phyloP scores from a whole-genome alignment of 2,888 invertebrate genomes.

The Tillus elongatus region DNA sequence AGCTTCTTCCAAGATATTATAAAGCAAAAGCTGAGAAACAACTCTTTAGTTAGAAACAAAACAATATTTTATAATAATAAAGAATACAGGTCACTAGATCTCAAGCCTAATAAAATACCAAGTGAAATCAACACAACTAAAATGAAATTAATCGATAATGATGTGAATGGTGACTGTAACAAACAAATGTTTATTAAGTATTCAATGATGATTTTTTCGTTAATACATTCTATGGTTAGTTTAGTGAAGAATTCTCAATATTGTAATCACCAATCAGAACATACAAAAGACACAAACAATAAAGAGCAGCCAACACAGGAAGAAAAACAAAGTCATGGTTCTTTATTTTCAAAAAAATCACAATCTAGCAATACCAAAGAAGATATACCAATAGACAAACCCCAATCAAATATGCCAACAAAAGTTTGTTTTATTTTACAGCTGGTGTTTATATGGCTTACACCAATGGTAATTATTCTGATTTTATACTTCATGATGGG shows the following conservation, averaged over 20 bases:
- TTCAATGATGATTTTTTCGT: slow-evolving; percentile 32
- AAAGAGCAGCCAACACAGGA: not conserved
- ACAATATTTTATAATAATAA: slow-evolving; percentile 17
- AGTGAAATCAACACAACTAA: not conserved
- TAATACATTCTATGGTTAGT: slow-evolving; percentile 33
- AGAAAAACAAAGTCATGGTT: not conserved
- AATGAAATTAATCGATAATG: not conserved
- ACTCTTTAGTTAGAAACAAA: slow-evolving; percentile 16
- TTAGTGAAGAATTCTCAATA: no score
- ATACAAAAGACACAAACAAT: slow-evolving; percentile 9
- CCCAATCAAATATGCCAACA: no score
- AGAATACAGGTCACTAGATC: slow-evolving; percentile 13
- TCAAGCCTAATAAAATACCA: no score
- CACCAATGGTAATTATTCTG: slow-evolving; percentile 9
- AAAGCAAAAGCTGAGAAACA: slow-evolving; percentile 19
- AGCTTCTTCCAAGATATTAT: slow-evolving; percentile 23
- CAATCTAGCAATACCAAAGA: no score
- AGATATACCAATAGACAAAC: no score
- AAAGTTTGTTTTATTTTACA: no score
- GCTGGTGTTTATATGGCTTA: slow-evolving; percentile 10
- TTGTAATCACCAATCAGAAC: no score
- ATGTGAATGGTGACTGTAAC: slow-evolving; percentile 19
- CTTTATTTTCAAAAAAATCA: no score
- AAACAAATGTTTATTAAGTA: slow-evolving; percentile 28
- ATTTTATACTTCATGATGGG: slow-evolving; percentile 10